Conservation (phyloP, 2,113 vertebrate genomes). For the Zingel zingel region DNA sequence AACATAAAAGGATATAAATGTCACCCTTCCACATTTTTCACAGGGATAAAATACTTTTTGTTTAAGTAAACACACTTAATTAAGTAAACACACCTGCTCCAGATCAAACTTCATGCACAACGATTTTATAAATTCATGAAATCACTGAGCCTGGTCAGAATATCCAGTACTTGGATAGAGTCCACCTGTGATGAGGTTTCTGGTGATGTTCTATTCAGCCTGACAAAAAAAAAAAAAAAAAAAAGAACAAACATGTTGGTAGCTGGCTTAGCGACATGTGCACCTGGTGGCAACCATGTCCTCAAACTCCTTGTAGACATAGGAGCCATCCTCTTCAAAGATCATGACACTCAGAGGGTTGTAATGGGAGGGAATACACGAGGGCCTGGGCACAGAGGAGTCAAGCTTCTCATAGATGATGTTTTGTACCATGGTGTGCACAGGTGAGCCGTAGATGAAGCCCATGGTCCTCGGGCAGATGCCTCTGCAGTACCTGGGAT, state of each 20-base stretch:
- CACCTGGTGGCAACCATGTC: conserved; percentile 96
- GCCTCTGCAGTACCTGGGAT: conserved; percentile 94
- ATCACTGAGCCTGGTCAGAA: conserved; percentile 58
- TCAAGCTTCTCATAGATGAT: conserved; percentile 93
- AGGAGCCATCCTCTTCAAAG: conserved; percentile 91
- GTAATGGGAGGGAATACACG: conserved; percentile 93
- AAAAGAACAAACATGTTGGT: conserved; percentile 21
- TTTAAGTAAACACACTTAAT: conserved; percentile 41
- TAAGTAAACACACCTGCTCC: conserved; percentile 78
- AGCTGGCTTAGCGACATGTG: conserved; percentile 89
- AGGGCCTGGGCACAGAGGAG: conserved; percentile 88
- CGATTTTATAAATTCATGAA: conserved; percentile 61
- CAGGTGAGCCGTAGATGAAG: conserved; percentile 92
- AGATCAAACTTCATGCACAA: conserved; percentile 62
- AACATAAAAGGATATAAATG: conserved; percentile 66
- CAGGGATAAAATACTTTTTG: conserved; percentile 71
- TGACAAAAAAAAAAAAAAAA: conserved; percentile 5
- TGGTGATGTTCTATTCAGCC: conserved; percentile 38
- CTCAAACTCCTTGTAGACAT: conserved; percentile 93
- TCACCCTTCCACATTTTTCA: conserved; percentile 55
- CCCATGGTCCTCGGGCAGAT: conserved; percentile 88
- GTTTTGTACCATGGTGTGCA: conserved; percentile 95
- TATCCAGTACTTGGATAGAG: conserved; percentile 39
- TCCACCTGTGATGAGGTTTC: conserved; percentile 21
- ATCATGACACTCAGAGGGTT: conserved; percentile 92